Conservation (phyloP, 2,113 vertebrate genomes). For the Platysternon megacephalum region DNA sequence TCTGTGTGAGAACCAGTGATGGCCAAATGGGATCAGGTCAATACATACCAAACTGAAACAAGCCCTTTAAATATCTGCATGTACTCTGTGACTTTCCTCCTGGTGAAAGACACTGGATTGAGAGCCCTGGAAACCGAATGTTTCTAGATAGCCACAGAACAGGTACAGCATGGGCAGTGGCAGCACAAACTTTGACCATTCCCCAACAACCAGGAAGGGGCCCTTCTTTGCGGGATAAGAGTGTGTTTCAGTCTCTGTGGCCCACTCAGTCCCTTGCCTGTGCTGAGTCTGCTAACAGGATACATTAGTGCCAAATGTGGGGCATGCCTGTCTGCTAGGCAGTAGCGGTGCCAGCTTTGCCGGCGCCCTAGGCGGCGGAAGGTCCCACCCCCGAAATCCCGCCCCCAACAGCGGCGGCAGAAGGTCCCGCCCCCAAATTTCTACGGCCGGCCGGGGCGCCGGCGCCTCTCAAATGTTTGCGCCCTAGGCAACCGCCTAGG, state of each 20-base stretch:
- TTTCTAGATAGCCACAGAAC: background rate
- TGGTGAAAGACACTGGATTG: background rate
- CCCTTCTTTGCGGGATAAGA: background rate
- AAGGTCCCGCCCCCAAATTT: too few relatives aligned
- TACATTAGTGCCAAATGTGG: background rate
- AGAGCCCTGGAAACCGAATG: background rate
- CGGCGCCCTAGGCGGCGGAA: too few relatives aligned
- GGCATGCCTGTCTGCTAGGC: background rate
- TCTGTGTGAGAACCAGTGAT: conserved; percentile 68
- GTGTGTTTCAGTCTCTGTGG: background rate
- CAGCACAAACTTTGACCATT: background rate
- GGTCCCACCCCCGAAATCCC: too few relatives aligned
- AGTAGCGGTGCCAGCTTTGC: too few relatives aligned
- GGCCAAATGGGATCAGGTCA: conserved; percentile 56
- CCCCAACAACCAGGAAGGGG: background rate
- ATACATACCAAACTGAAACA: conserved; percentile 44
- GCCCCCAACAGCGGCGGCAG: too few relatives aligned
- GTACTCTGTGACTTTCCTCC: background rate
- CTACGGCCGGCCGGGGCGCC: too few relatives aligned
- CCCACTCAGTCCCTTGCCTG: background rate
- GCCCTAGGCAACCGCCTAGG: too few relatives aligned
- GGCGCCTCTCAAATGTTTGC: too few relatives aligned
- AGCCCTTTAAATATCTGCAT: background rate
- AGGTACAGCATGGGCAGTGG: background rate
- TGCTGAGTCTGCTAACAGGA: background rate